A percentile compares a stretch with the other conserved stretches of the same genome.
Evolutionary conservation across 1,140 invertebrate genomes (phyloP).

Genomic region (Phthorimaea operculella): DNA sequence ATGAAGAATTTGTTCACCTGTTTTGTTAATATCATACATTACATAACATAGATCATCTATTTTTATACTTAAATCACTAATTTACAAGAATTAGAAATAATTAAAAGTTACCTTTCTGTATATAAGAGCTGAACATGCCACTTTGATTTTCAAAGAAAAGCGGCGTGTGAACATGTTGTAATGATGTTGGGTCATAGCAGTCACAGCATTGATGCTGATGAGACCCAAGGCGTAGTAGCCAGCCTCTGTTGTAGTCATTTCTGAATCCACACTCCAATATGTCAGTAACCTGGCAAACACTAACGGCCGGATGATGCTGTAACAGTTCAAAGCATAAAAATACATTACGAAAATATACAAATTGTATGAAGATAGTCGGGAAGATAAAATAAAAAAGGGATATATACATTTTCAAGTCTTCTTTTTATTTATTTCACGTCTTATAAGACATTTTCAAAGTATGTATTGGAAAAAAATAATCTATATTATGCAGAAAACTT

Average conservation of each 20-base stretch:
- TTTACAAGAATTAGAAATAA: too few species aligned
- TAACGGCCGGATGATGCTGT: slow-evolving; percentile 39
- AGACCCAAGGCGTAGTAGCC: slow-evolving; percentile 47
- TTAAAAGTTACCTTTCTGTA: slow-evolving; percentile 73
- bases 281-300: slow-evolving; percentile 67
- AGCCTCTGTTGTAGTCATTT: slow-evolving; percentile 32
- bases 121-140: slow-evolving; percentile 71
- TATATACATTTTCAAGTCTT: too few species aligned
- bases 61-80: too few species aligned
- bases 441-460: too few species aligned
- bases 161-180: slow-evolving; percentile 51
- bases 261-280: slow-evolving; percentile 59
- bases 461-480: too few species aligned
- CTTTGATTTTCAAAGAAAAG: slow-evolving; percentile 71
- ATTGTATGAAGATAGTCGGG: too few species aligned
- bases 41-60: too few species aligned
- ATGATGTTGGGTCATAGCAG: slow-evolving; percentile 61
- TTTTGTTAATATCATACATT: too few species aligned
- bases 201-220: slow-evolving; percentile 39
- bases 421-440: too few species aligned
- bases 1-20: too few species aligned
- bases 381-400: too few species aligned
- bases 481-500: too few species aligned
- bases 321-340: neutral
- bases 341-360: neutral